phyloP scores from a whole-genome alignment of 2,113 vertebrate species.

The Nannobrachium achirus region DNA sequence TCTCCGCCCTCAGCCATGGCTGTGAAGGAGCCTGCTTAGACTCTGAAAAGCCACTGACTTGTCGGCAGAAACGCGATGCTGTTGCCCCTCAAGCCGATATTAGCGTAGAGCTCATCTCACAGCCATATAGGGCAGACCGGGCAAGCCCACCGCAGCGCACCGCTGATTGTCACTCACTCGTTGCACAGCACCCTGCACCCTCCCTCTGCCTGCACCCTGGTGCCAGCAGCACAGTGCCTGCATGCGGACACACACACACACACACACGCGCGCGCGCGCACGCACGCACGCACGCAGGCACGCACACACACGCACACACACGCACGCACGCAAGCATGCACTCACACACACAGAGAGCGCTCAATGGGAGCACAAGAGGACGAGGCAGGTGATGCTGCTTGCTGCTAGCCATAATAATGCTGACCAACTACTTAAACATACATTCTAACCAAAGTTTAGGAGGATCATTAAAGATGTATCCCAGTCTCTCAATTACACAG shows the following conservation, averaged over 20 bases:
- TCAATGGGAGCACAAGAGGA: slow-evolving; percentile 12
- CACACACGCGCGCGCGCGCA: no score
- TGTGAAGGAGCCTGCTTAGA: slow-evolving; percentile 88
- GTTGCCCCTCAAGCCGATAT: slow-evolving; percentile 84
- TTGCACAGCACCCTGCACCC: not conserved
- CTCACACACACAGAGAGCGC: not conserved
- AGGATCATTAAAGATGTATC: no score
- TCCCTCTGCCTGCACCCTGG: slow-evolving; percentile 26
- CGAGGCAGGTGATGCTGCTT: slow-evolving; percentile 5
- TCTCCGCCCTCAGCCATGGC: slow-evolving; percentile 97
- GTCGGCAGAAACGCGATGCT: slow-evolving; percentile 80
- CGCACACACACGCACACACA: no score
- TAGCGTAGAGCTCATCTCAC: slow-evolving; percentile 91
- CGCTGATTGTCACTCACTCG: slow-evolving; percentile 71
- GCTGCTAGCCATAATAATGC: slow-evolving; percentile 1
- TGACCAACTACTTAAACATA: not conserved
- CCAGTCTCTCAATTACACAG: no score
- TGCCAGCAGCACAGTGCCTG: slow-evolving; percentile 48
- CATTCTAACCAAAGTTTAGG: no score
- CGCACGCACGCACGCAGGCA: no score
- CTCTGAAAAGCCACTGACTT: slow-evolving; percentile 85
- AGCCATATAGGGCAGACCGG: slow-evolving; percentile 92
- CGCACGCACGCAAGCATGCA: no score
- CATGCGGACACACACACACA: slow-evolving; percentile 18
- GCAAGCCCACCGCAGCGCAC: slow-evolving; percentile 83